Evolutionary conservation across 2,113 vertebrate species (phyloP), one percentile per base, ranked within the genome.

Genomic region (Lophura nycthemera): DNA sequence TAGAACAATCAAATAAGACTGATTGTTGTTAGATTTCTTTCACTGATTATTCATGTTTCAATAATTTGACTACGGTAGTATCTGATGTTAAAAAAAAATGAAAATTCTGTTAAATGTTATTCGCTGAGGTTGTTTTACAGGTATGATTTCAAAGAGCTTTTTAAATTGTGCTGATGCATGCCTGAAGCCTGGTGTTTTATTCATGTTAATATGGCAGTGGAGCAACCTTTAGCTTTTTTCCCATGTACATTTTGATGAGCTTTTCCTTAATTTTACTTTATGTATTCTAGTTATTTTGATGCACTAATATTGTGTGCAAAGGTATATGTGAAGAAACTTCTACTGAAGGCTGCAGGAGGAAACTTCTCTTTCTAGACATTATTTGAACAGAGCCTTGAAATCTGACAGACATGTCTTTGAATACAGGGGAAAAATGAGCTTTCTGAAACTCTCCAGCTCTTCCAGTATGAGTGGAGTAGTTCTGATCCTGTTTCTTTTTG

Each of bases 191-290:
- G 47, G 34, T 0, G 1, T 70, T 70, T 79, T 65, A 4, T 48
- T 27, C 24, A 6, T 0, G 1, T 57, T 48, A 54, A 7, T 36
- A 14, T 34, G 34, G 32, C 29, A 69, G 14, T 24, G n/a, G 11
- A 64, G 19, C 30, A 56, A 48, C 18, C n/a, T 34, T 22, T 38
- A 43, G 20, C 21, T 24, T 60, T 30, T 70, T 45, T 40, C 22
- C 6, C 29, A 60, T 0, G 0, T 60, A 13, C 13, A 29, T 9
- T 54, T 60, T 74, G 40, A 59, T 66, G 72, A 54, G 8, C 30
- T 69, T 78, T 73, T 54, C 29, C n/a, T 76, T 65, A n/a, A 19
- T 61, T 36, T 66, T 65, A 27, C 64, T 77, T 30, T 43, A 27
- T 8, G 27, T 43, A 25, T n/a, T 6, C 16, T 24, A 19, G 11